Evolutionary conservation across 2,888 invertebrate genomes (phyloP), one percentile per base, ranked within the genome.

Genomic region (Fragum sueziense): DNA sequence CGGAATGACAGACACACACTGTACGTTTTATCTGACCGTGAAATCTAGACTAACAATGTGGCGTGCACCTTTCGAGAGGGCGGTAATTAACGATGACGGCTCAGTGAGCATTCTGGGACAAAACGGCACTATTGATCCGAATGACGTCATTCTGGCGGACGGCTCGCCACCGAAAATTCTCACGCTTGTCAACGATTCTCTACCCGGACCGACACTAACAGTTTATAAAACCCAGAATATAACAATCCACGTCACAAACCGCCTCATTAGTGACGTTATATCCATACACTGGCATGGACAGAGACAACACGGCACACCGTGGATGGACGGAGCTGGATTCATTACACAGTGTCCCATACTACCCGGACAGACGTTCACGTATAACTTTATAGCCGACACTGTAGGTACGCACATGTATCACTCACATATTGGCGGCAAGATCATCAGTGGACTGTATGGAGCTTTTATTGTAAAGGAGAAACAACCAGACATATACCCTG

Each of bases 221-320:
- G 89, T 90, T 22, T 87, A 79, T 68, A 78, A 85, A 72, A 83
- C 83, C 17, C 88, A 88, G 71, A 78, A 69, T 11, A 84, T 87
- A 3, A 74, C 74, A 14, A 76, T 87, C 1, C 84, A 86, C 67
- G 88, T 88, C 3, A 80, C 54, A 17, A 90, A 90, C 78, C 34
- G 80, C 9, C 51, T 90, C 51, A 54, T 70, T 33, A 80, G 79
- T 11, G 82, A 84, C 2, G 79, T 76, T 20, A 51, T 85, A 17
- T 79, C 87, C 29, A 67, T 90, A 9, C 90, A 90, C 77, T 90
- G 88, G 88, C 90, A 90, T 72, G 90, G 90, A 1, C 72, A 89
- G n/a, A 79, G 79, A 27, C 85, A 86, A 81, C 37, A 52, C 2
- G 84, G 79, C 11, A 88, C 87, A 14, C 86, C 88, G 11, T 90